Evolutionary conservation across 2,113 vertebrate species (phyloP).

Genomic region (Serinus canaria): DNA sequence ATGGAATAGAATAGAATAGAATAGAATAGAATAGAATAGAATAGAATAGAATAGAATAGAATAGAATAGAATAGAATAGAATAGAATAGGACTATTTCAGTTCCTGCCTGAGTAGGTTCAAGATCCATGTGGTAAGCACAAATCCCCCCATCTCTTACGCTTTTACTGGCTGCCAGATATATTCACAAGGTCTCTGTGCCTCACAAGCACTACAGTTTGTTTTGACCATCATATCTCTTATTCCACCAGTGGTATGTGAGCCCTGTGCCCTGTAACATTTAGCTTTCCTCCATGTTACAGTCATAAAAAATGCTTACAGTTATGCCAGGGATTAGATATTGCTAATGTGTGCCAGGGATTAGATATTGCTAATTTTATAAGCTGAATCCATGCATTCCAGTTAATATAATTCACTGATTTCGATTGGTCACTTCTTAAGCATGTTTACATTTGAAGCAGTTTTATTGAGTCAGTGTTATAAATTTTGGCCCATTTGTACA

Average conservation of each 20-base stretch:
- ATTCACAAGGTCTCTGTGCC: not conserved
- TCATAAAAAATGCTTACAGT: not conserved
- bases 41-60: not conserved
- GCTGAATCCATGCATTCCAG: not conserved
- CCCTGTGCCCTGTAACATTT: not conserved
- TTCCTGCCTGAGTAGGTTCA: not conserved
- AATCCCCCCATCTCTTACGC: not conserved
- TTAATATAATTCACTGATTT: not conserved
- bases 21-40: not conserved
- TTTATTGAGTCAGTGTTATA: not conserved
- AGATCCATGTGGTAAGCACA: not conserved
- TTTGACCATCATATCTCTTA: not conserved
- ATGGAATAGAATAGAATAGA: not conserved
- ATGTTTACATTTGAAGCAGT: not conserved
- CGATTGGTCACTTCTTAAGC: not conserved
- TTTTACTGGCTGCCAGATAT: not conserved
- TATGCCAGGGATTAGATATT: not conserved
- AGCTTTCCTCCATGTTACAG: not conserved
- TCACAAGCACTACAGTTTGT: not conserved
- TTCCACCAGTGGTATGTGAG: accelerated
- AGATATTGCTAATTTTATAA: not conserved
- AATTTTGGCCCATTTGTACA: not conserved
- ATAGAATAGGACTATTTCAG: not conserved
- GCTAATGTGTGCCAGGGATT: not conserved
- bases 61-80: not conserved